Base-by-base conservation (phyloP, 2,113 vertebrate genomes). In the Dicerorhinus sumatrensis region DNA sequence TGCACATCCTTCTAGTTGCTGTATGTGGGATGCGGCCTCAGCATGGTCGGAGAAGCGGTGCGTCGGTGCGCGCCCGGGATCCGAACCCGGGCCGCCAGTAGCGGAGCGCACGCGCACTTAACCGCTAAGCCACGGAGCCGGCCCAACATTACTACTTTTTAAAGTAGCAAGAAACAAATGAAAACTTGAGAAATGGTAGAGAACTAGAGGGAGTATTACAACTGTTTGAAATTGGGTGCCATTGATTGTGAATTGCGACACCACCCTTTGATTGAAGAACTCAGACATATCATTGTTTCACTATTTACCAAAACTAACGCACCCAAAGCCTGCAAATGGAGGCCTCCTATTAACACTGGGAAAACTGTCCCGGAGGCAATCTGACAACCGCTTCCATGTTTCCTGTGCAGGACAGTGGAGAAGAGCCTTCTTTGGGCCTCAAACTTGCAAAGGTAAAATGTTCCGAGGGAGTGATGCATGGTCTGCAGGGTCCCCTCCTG, bases 391-490 rank as follows among this genome's bases (percentile, higher is more conserved):
- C 56, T 17, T 12, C 33, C 2, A 2, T 21, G n/a, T 11, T 90
- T 89, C 46, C 1, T 2, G 23, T 0, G 5, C 14, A 39, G 73
- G 36, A 5, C 1, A 25, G 1, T 7, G 56, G 33, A 51, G 7
- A 80, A 81, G 46, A 17, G 2, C 8, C n/a, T 70, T 31, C 36
- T 62, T 39, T 13, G 33, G 10, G 46, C 23, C 21, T 21, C 33
- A 36, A 5, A 20, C 20, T 8, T 62, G 10, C 18, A 39, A 13
- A 39, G 54, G 51, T 31, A 27, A 39, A 36, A n/a, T 1, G 21
- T 46, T 18, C 4, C 1, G 0, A 48, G 56, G 36, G 29, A 8
- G 51, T 16, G 54, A 8, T 1, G 9, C 21, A 2, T 8, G 14
- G 6, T 60, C 27, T 3, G 1, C 2, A 39, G 16, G 14, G 8